These are phyloP conservation scores for Plagiodera versicolora DNA, from an alignment of 2,888 invertebrate species.

Conservation along the genomic window DNA sequence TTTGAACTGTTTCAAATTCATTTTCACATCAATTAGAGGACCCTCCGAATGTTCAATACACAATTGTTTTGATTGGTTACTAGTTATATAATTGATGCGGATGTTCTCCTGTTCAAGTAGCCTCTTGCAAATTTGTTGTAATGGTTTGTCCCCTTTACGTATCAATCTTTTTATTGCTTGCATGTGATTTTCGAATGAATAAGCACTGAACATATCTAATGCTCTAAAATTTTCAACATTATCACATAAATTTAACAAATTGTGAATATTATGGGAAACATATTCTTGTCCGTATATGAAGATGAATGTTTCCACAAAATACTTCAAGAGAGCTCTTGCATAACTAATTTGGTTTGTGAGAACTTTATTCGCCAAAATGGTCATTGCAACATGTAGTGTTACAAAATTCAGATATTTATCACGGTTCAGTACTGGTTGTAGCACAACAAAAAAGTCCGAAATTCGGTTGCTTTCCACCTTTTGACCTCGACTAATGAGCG, in stretches of 20 bases:
- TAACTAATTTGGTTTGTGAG: not conserved
- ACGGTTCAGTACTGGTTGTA: not conserved
- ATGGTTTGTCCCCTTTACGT: conserved; percentile 11
- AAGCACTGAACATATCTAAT: not conserved
- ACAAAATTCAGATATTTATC: conserved; percentile 8
- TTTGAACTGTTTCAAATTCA: too few species aligned
- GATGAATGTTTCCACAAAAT: conserved; percentile 5
- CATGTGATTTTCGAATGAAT: conserved; percentile 5
- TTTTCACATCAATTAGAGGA: too few species aligned
- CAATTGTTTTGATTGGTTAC: not conserved
- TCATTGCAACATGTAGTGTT: conserved; percentile 1
- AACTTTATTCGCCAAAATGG: conserved; percentile 1
- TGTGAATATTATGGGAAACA: not conserved
- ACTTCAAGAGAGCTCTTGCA: not conserved
- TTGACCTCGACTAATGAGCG: conserved; percentile 19
- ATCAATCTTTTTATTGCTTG: conserved; percentile 5
- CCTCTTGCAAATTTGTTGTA: conserved; percentile 1
- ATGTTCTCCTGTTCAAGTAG: too few species aligned
- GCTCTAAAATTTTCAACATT: not conserved
- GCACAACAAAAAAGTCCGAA: conserved; percentile 23
- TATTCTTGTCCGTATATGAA: not conserved
- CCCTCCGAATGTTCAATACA: conserved; percentile 4
- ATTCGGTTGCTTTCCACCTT: conserved; percentile 29
- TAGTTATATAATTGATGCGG: not conserved
- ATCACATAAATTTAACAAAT: conserved; percentile 3